A percentile compares a stretch with the other conserved stretches of the same genome.
phyloP scores from a whole-genome alignment of 2,888 invertebrate genomes.

The Tanytarsus gracilentus region DNA sequence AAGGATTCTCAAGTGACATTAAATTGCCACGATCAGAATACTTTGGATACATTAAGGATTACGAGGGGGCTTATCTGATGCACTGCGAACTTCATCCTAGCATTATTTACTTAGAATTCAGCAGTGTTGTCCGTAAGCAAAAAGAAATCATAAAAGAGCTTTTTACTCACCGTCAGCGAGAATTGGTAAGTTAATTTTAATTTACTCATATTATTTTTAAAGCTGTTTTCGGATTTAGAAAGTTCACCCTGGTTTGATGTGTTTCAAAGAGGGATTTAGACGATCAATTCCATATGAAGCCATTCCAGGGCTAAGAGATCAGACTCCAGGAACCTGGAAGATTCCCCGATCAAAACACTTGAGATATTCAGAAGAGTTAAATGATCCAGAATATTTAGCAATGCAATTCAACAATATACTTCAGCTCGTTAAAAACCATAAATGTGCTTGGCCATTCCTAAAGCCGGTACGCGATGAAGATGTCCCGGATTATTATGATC shows the following conservation, averaged over 20 bases:
- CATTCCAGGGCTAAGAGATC: constrained; percentile 76
- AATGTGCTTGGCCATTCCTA: constrained; percentile 89
- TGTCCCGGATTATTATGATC: constrained; percentile 93
- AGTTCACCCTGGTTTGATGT: constrained; percentile 73
- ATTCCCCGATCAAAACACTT: constrained; percentile 46
- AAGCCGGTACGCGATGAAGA: constrained; percentile 82
- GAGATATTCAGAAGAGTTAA: constrained; percentile 57
- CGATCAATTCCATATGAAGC: constrained; percentile 80
- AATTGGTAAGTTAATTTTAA: too few relatives aligned
- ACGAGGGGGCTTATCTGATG: constrained; percentile 97
- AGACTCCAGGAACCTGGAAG: constrained; percentile 69
- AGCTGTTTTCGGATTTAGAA: too few relatives aligned
- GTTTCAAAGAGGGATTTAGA: constrained; percentile 80
- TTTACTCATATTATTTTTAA: too few relatives aligned
- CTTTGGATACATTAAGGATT: constrained; percentile 94
- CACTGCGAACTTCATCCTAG: constrained; percentile 92
- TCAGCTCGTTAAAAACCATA: constrained; percentile 64
- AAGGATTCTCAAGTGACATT: constrained; percentile 95
- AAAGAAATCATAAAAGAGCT: constrained; percentile 69
- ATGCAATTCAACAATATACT: constrained; percentile 55
- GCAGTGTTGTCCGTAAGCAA: constrained; percentile 77
- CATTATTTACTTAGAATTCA: constrained; percentile 91
- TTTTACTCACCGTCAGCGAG: constrained; percentile 79
- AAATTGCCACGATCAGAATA: constrained; percentile 71
- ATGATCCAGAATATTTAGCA: constrained; percentile 59